Conservation (phyloP, 2,888 invertebrate species). For the Nomada goodeniana region DNA sequence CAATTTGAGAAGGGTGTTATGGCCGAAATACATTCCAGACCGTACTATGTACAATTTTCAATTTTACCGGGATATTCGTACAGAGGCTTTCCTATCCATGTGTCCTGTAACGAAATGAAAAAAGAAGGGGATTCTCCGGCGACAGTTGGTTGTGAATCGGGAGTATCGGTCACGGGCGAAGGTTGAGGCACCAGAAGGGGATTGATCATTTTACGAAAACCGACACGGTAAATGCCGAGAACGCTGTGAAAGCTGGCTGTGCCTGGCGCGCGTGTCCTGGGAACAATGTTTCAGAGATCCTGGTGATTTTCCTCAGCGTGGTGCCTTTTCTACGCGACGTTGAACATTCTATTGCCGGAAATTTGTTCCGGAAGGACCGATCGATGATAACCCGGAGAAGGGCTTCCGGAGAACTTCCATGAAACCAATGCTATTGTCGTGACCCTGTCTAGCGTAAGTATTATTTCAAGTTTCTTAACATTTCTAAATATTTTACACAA, state of each 20-base stretch:
- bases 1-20: no score
- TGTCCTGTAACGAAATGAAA: neutral
- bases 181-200: constrained; percentile 17
- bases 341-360: constrained; percentile 13
- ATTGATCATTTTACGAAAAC: constrained; percentile 71
- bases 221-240: constrained; percentile 53
- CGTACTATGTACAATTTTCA: no score
- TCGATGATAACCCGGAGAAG: constrained; percentile 20
- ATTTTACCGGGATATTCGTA: no score
- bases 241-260: neutral
- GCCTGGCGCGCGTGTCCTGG: constrained; percentile 54
- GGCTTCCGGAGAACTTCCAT: neutral
- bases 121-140: constrained; percentile 27
- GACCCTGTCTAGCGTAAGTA: no score
- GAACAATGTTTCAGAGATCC: constrained; percentile 27
- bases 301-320: constrained; percentile 51
- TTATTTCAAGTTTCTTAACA: no score
- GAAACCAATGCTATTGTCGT: neutral
- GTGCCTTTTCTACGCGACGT: constrained; percentile 5
- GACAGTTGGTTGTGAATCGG: neutral
- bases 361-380: constrained; percentile 41
- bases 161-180: constrained; percentile 12
- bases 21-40: no score
- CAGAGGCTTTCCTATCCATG: neutral
- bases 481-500: no score